Evolutionary conservation across 2,113 vertebrate species (phyloP).

Genomic region (Takifugu flavidus): DNA sequence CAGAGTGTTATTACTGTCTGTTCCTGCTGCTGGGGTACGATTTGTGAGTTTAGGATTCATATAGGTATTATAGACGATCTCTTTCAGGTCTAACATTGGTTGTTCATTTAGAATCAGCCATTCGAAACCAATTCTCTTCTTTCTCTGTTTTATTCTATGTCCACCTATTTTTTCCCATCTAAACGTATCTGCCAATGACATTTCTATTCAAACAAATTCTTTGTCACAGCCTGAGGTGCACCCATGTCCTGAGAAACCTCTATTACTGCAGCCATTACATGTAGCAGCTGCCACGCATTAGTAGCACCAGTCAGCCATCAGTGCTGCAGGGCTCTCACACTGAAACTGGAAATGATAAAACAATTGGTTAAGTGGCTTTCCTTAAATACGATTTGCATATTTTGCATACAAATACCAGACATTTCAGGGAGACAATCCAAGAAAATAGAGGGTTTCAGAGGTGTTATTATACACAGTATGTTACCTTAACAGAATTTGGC

Average conservation of each 20-base stretch:
- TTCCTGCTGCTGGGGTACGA: no score
- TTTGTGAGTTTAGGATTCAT: no score
- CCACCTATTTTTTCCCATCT: background rate
- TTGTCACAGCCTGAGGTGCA: slow-evolving; percentile 5
- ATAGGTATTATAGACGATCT: no score
- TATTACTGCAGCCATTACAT: slow-evolving; percentile 26
- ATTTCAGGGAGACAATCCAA: no score
- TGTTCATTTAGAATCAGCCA: no score
- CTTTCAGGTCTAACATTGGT: no score
- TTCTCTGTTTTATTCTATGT: no score
- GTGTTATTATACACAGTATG: background rate
- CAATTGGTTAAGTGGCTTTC: no score
- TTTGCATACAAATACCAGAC: no score
- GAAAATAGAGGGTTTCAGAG: no score
- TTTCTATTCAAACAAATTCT: slow-evolving; percentile 7
- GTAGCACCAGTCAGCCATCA: background rate
- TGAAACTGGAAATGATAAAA: background rate
- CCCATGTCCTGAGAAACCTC: slow-evolving; percentile 7
- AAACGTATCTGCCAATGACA: slow-evolving; percentile 5
- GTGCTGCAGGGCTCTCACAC: slow-evolving; percentile 1
- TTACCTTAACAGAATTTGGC: slow-evolving; percentile 47
- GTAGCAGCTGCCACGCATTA: slow-evolving; percentile 2
- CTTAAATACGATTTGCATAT: no score
- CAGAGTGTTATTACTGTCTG: background rate
- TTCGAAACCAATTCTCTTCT: no score